Conservation (phyloP, 2,888 invertebrate genomes). For the Dyspetes luteomarginatus region DNA sequence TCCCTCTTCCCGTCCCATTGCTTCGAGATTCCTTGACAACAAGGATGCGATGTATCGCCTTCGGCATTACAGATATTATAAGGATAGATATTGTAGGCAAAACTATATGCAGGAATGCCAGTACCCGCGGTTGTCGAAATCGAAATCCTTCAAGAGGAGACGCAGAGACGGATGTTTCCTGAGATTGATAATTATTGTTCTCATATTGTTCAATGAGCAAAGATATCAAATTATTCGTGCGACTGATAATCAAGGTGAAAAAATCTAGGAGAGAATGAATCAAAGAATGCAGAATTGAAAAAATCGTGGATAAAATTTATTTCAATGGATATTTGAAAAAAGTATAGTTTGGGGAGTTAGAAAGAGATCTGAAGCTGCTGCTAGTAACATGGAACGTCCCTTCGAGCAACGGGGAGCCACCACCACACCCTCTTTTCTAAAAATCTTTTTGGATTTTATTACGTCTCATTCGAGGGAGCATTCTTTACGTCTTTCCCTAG, state of each 20-base stretch:
- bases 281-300: not conserved
- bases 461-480: constrained; percentile 10
- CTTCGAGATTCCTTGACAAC: constrained; percentile 67
- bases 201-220: not conserved
- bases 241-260: not conserved
- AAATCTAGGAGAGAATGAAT: not conserved
- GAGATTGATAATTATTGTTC: constrained; percentile 67
- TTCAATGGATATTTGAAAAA: not conserved
- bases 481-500: not conserved
- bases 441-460: constrained; percentile 18
- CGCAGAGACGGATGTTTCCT: constrained; percentile 29
- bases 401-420: not conserved
- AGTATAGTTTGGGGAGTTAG: not conserved
- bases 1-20: constrained; percentile 23
- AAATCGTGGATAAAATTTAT: not conserved
- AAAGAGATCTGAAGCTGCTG: not conserved
- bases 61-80: constrained; percentile 46
- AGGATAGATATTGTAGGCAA: constrained; percentile 37
- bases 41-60: constrained; percentile 63
- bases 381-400: not conserved
- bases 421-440: not conserved
- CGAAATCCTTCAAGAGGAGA: constrained; percentile 54
- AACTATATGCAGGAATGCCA: constrained; percentile 57
- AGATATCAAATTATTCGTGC: not conserved
- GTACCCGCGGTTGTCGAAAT: constrained; percentile 56